Conservation (phyloP, 2,888 invertebrate genomes). For the Parnassius glacialis region DNA sequence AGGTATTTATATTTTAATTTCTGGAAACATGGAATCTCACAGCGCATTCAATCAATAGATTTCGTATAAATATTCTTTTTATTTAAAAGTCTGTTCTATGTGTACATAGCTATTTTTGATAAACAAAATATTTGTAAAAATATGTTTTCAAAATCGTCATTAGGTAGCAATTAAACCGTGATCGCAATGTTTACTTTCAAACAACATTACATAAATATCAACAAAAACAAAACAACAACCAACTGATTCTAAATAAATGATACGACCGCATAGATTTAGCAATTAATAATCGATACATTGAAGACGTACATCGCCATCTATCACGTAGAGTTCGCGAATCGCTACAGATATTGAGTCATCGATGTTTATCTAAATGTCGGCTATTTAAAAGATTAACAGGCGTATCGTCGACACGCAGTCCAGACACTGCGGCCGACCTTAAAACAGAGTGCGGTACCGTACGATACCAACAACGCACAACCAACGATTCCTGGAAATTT, state of each 20-base stretch:
- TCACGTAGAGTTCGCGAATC: slow-evolving; percentile 23
- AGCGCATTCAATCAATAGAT: too few relatives aligned
- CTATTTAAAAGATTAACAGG: slow-evolving; percentile 38
- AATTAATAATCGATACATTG: slow-evolving; percentile 17
- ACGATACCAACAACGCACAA: slow-evolving; percentile 33
- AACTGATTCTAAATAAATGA: slow-evolving; percentile 10
- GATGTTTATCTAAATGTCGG: slow-evolving; percentile 31
- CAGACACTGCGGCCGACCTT: slow-evolving; percentile 45
- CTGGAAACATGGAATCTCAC: too few relatives aligned
- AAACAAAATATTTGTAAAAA: too few relatives aligned
- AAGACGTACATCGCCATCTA: slow-evolving; percentile 21
- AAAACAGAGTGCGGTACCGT: slow-evolving; percentile 32
- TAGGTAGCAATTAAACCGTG: background rate
- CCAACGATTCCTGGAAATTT: slow-evolving; percentile 37
- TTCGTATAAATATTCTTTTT: too few relatives aligned
- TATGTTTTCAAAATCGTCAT: background rate
- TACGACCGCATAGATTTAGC: slow-evolving; percentile 4
- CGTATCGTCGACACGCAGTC: slow-evolving; percentile 59
- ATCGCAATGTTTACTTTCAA: slow-evolving; percentile 8
- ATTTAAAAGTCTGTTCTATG: too few relatives aligned
- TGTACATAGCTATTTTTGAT: too few relatives aligned
- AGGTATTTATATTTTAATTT: too few relatives aligned
- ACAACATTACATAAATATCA: slow-evolving; percentile 12
- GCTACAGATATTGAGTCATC: slow-evolving; percentile 27
- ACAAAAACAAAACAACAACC: slow-evolving; percentile 14